A percentile compares a stretch with the other conserved stretches of the same genome.
These are phyloP conservation scores for Ceyx cyanopectus DNA, from an alignment of 2,113 vertebrate genomes.

Conservation along the genomic window DNA sequence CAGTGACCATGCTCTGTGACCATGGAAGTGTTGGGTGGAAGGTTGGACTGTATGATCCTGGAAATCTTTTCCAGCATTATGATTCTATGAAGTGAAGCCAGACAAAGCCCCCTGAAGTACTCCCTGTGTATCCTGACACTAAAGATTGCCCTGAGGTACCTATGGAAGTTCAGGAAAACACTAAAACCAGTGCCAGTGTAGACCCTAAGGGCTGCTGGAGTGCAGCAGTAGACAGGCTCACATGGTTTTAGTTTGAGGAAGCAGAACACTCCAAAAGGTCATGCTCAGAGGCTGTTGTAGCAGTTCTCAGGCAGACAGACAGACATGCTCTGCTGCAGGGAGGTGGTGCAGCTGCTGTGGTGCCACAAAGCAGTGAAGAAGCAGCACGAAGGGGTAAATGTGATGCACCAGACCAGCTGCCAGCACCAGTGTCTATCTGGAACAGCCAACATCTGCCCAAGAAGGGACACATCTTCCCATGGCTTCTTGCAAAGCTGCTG, in stretches of 20 bases:
- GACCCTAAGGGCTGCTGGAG: fast-evolving
- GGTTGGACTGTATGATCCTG: no score
- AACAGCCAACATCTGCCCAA: not conserved
- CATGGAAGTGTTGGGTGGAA: no score
- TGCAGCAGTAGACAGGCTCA: not conserved
- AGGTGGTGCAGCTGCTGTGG: not conserved
- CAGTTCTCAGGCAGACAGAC: fast-evolving
- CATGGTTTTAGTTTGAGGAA: not conserved
- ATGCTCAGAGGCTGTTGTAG: not conserved
- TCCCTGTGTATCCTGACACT: not conserved
- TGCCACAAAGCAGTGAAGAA: not conserved
- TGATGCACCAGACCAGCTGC: fast-evolving
- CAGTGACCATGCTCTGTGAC: no score
- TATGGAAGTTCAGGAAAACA: not conserved
- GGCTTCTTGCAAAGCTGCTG: not conserved
- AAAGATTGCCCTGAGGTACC: not conserved
- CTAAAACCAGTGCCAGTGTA: not conserved
- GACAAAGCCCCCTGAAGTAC: not conserved
- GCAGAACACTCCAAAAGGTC: not conserved
- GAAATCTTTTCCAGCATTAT: no score
- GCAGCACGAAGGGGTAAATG: not conserved
- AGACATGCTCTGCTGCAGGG: not conserved
- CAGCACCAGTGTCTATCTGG: not conserved
- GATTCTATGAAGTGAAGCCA: not conserved
- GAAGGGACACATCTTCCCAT: not conserved